These are phyloP conservation scores for Siphamia tubifer DNA, from an alignment of 2,113 vertebrate species.

Conservation along the genomic window DNA sequence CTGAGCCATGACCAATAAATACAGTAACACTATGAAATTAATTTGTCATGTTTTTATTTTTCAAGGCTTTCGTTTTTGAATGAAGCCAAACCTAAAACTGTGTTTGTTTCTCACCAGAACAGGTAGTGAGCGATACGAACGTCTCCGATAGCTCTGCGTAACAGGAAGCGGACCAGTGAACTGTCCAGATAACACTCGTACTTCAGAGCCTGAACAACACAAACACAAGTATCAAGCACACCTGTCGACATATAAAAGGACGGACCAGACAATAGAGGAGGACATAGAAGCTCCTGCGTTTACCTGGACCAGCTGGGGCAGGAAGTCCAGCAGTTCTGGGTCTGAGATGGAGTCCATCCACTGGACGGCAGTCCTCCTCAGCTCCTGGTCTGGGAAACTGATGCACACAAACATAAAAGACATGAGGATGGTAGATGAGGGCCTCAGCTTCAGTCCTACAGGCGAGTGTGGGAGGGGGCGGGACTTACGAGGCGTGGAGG, in stretches of 20 bases:
- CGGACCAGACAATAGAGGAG: background rate
- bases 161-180: slow-evolving; percentile 92
- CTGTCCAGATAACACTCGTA: slow-evolving; percentile 99
- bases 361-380: slow-evolving; percentile 91
- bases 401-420: too few species aligned
- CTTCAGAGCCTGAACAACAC: slow-evolving; percentile 87
- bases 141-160: slow-evolving; percentile 91
- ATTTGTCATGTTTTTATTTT: too few species aligned
- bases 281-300: background rate
- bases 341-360: slow-evolving; percentile 96
- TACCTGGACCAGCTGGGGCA: slow-evolving; percentile 97
- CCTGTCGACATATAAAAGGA: background rate
- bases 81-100: too few species aligned
- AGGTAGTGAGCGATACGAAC: slow-evolving; percentile 93
- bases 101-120: slow-evolving; percentile 85
- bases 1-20: too few species aligned
- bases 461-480: background rate
- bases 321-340: slow-evolving; percentile 91
- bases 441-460: background rate
- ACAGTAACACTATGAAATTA: too few species aligned
- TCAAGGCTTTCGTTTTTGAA: too few species aligned
- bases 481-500: slow-evolving; percentile 90
- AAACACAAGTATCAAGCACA: background rate
- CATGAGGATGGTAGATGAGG: background rate
- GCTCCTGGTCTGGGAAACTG: slow-evolving; percentile 96